Base-by-base conservation (phyloP, 2,797 vertebrate genomes). In the Acrossocheilus fasciatus region DNA sequence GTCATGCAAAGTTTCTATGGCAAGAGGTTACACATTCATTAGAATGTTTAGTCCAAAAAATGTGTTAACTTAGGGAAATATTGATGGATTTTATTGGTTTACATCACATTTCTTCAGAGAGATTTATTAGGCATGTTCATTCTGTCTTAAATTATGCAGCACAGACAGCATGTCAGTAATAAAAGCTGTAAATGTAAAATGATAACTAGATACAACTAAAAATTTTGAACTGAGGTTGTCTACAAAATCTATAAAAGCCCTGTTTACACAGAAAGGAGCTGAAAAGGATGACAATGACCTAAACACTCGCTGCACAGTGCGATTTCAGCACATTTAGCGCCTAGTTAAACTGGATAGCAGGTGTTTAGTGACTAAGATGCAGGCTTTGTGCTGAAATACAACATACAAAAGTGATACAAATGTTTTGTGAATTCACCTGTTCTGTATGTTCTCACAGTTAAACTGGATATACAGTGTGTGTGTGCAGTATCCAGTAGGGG, bases 361-460 rank as follows among this genome's bases (percentile, higher is more conserved):
- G 57, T 64, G 77, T 79, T 78, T 78, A 78, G 23, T 41, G 75
- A 59, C 54, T 59, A 41, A 78, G 36, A 59, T 0, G 3, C 11
- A 41, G 12, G 75, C 7, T 78, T 78, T 78, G 52, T 59, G 75
- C 20, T 64, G 39, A 79, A 79, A 79, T 64, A 36, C 30, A 68
- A 43, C 20, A 43, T 8, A 1, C 39, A 79, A 62, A 79, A 30
- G 39, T 64, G 39, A 79, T 15, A 43, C 39, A 79, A 79, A 39
- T 17, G 9, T 62, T 77, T 36, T 7, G 11, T 14, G 30, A n/a
- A 23, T 57, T 64, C 39, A 79, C 57, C 39, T 57, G 34, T 39
- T 30, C 88, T 90, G 88, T 86, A 82, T 84, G 73, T 86, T 87
- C 85, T 79, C 36, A 84, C 73, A 78, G 73, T 23, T 34, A 54